Conservation (phyloP, 2,113 vertebrate genomes). For the Climacteris rufus region DNA sequence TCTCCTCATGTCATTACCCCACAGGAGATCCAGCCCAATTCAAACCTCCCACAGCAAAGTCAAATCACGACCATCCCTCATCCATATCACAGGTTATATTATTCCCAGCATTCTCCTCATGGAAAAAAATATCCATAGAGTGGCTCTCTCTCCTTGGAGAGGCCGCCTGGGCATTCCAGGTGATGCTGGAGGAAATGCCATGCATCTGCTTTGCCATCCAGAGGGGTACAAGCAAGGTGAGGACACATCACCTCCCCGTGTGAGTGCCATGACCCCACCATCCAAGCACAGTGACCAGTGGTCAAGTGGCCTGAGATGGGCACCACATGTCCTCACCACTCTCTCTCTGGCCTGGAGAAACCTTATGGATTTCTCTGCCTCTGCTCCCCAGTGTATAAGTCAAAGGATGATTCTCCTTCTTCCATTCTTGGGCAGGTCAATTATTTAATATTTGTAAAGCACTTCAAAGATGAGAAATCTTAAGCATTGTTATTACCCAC, state of each 20-base stretch:
- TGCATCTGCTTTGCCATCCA: neutral
- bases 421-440: neutral
- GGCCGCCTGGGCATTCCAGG: neutral
- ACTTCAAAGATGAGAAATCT: neutral
- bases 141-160: neutral
- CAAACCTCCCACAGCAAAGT: neutral
- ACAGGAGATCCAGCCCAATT: neutral
- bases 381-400: neutral
- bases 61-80: neutral
- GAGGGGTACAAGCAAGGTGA: neutral
- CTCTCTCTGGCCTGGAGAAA: neutral
- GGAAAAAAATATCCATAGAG: fast-evolving
- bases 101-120: neutral
- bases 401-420: neutral
- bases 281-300: neutral
- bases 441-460: constrained; percentile 38
- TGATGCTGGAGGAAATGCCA: neutral
- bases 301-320: neutral
- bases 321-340: neutral
- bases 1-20: fast-evolving
- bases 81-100: fast-evolving
- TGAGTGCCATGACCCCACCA: too few species aligned
- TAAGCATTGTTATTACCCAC: neutral
- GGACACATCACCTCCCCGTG: neutral
- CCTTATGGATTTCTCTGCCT: neutral